phyloP scores from a whole-genome alignment of 2,888 invertebrate species.

The Microplitis manilae region DNA sequence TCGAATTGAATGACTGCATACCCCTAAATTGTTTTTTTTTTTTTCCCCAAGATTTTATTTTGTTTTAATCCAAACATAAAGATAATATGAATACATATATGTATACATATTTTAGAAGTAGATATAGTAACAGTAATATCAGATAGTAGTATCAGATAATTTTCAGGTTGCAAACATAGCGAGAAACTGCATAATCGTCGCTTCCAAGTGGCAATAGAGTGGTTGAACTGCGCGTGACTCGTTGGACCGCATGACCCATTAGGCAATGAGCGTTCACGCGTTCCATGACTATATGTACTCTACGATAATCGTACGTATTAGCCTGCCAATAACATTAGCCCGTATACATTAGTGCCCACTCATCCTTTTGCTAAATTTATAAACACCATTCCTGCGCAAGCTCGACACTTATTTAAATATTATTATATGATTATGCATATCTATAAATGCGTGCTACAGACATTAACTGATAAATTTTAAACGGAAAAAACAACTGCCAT shows the following conservation, averaged over 20 bases:
- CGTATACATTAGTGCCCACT: constrained; percentile 49
- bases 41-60: too few relatives aligned
- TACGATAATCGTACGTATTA: constrained; percentile 45
- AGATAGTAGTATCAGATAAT: neutral
- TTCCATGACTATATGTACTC: constrained; percentile 46
- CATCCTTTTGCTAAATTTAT: constrained; percentile 52
- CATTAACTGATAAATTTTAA: neutral
- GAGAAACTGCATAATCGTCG: constrained; percentile 15
- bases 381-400: neutral
- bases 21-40: too few relatives aligned
- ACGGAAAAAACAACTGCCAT: neutral
- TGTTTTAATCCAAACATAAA: too few relatives aligned
- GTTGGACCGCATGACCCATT: constrained; percentile 53
- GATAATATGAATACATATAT: too few relatives aligned
- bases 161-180: constrained; percentile 16
- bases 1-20: too few relatives aligned
- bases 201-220: constrained; percentile 24
- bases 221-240: constrained; percentile 36
- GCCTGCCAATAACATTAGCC: constrained; percentile 59
- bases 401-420: constrained; percentile 15
- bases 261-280: constrained; percentile 49
- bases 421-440: neutral
- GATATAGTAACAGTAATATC: neutral
- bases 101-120: neutral
- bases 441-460: neutral